These are phyloP conservation scores for Anaspis maculata DNA, from an alignment of 2,888 invertebrate genomes.

Conservation along the genomic window DNA sequence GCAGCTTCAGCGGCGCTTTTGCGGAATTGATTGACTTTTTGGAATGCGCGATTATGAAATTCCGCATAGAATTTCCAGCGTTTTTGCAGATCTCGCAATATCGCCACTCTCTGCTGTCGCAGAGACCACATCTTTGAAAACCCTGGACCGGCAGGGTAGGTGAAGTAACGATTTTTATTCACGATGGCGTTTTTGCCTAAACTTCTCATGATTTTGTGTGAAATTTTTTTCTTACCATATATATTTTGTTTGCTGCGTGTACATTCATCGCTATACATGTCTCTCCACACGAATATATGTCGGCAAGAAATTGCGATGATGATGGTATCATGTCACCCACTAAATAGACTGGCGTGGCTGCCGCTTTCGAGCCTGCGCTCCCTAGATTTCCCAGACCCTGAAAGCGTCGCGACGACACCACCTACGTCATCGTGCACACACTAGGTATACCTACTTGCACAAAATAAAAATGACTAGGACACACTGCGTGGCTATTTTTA, in stretches of 20 bases:
- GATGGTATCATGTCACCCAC: conserved; percentile 42
- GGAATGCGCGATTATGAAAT: no score
- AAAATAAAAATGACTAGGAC: no score
- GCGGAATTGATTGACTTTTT: no score
- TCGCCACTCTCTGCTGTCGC: not conserved
- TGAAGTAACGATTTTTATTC: no score
- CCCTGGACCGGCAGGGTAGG: conserved; percentile 2
- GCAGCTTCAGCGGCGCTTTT: no score
- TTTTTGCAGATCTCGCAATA: not conserved
- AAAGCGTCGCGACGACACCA: conserved; percentile 12
- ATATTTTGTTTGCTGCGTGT: conserved; percentile 46
- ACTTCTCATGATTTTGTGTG: no score
- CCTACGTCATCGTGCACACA: no score
- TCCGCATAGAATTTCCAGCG: not conserved
- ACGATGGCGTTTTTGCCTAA: no score
- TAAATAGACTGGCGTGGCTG: conserved; percentile 21
- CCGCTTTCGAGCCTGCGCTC: conserved; percentile 11
- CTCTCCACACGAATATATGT: conserved; percentile 51
- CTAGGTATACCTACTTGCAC: no score
- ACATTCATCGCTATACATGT: conserved; percentile 64
- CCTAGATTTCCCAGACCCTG: not conserved
- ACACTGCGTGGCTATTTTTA: no score
- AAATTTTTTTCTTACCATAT: conserved; percentile 41
- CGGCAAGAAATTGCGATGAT: conserved; percentile 31
- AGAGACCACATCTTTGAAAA: not conserved